phyloP scores from a whole-genome alignment of 1,140 invertebrate species.

The Neoseiulus cucumeris region DNA sequence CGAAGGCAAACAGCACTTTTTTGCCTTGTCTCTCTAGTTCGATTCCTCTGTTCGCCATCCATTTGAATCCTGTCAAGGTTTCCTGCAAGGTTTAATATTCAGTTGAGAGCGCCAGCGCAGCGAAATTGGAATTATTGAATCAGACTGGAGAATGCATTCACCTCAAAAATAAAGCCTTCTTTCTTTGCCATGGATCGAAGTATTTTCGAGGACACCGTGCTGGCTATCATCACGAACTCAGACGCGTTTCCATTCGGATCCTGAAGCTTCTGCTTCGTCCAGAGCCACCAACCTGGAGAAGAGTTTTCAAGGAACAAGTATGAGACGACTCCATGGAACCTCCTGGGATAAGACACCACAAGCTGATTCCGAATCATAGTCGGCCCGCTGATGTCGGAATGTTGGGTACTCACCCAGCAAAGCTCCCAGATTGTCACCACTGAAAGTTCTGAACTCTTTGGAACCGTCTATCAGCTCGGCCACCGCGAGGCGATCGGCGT shows the following conservation, averaged over 20 bases:
- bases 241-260: conserved; percentile 12
- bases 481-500: conserved; percentile 84
- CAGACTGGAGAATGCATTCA: conserved; percentile 23
- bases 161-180: conserved; percentile 63
- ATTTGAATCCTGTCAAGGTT: conserved; percentile 97
- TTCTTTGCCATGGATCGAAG: conserved; percentile 54
- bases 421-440: conserved; percentile 84
- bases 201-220: conserved; percentile 93
- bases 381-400: conserved; percentile 30
- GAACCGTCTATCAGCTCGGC: conserved; percentile 40
- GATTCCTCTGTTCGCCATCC: conserved; percentile 82
- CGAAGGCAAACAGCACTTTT: conserved; percentile 74
- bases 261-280: not conserved
- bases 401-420: conserved; percentile 74
- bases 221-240: conserved; percentile 61
- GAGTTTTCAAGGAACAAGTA: not conserved
- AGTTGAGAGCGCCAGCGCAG: too few relatives aligned
- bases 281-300: conserved; percentile 8
- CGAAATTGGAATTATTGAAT: too few relatives aligned
- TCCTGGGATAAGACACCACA: too few relatives aligned
- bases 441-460: conserved; percentile 44
- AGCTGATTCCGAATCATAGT: too few relatives aligned
- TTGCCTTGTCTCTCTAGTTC: conserved; percentile 46
- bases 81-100: conserved; percentile 35
- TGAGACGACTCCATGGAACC: not conserved